Conservation (phyloP, 2,888 invertebrate species). For the Tetragnatha montana region DNA sequence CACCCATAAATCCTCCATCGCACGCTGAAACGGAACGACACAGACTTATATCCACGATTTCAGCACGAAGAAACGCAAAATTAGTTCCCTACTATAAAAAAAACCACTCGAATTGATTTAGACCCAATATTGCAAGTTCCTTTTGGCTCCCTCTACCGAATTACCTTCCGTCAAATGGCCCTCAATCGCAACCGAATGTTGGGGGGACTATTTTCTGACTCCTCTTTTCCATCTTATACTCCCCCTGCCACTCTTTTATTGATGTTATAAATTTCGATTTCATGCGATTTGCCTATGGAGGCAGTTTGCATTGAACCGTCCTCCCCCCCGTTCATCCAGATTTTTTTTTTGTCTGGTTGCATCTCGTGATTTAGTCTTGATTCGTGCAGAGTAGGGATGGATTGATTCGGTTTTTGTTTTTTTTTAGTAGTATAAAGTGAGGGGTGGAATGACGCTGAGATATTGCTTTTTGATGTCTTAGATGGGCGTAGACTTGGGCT, state of each 20-base stretch:
- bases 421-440: too few species aligned
- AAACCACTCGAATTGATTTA: conserved; percentile 7
- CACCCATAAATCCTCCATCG: too few species aligned
- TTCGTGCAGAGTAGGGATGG: not conserved
- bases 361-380: not conserved
- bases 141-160: conserved; percentile 4
- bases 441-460: too few species aligned
- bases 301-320: not conserved
- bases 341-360: not conserved
- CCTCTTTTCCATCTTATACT: not conserved
- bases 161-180: not conserved
- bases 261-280: conserved; percentile 20
- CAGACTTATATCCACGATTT: not conserved
- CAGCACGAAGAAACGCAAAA: not conserved
- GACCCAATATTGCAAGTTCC: not conserved
- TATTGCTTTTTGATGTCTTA: too few species aligned
- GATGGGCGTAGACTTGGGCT: too few species aligned
- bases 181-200: conserved; percentile 1
- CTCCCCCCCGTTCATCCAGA: not conserved
- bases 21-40: too few species aligned
- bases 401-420: too few species aligned
- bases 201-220: conserved; percentile 1
- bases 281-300: conserved; percentile 11
- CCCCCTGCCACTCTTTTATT: conserved; percentile 9
- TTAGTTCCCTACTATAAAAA: conserved; percentile 23